A percentile compares a stretch with the other conserved stretches of the same genome.
These are phyloP conservation scores for Nymphalis urticae DNA, from an alignment of 2,888 invertebrate species.

Conservation along the genomic window DNA sequence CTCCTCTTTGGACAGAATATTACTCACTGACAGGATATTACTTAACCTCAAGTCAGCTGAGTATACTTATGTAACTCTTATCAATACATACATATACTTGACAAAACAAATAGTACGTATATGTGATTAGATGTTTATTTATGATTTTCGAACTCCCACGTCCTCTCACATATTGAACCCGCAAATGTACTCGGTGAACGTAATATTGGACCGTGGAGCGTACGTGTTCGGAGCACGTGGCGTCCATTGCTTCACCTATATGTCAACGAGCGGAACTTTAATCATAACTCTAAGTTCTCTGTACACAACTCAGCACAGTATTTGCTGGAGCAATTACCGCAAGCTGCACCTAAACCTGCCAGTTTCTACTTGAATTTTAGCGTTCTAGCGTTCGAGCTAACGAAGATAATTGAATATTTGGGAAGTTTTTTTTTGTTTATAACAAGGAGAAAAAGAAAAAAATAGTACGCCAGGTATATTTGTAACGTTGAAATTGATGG, in stretches of 20 bases:
- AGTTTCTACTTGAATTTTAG: slow-evolving; percentile 25
- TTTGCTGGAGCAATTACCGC: slow-evolving; percentile 36
- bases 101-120: too few species aligned
- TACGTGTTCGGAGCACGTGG: slow-evolving; percentile 28
- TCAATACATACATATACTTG: too few species aligned
- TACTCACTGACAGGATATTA: too few species aligned
- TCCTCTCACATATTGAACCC: slow-evolving; percentile 10
- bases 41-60: too few species aligned
- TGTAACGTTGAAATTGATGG: too few species aligned
- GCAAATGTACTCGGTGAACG: slow-evolving; percentile 14
- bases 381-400: slow-evolving; percentile 25
- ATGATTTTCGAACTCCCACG: neutral
- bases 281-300: slow-evolving; percentile 32
- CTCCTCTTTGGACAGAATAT: too few species aligned
- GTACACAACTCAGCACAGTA: slow-evolving; percentile 28
- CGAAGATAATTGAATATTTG: slow-evolving; percentile 15
- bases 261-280: slow-evolving; percentile 33
- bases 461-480: too few species aligned
- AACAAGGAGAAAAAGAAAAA: neutral
- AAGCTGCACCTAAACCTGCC: slow-evolving; percentile 28
- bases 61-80: too few species aligned
- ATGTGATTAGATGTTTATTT: neutral
- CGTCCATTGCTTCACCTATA: slow-evolving; percentile 34
- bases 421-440: neutral
- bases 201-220: slow-evolving; percentile 31